A percentile compares a stretch with the other conserved stretches of the same genome.
Evolutionary conservation across 2,113 vertebrate species (phyloP).

Genomic region (Hippocampus comes): DNA sequence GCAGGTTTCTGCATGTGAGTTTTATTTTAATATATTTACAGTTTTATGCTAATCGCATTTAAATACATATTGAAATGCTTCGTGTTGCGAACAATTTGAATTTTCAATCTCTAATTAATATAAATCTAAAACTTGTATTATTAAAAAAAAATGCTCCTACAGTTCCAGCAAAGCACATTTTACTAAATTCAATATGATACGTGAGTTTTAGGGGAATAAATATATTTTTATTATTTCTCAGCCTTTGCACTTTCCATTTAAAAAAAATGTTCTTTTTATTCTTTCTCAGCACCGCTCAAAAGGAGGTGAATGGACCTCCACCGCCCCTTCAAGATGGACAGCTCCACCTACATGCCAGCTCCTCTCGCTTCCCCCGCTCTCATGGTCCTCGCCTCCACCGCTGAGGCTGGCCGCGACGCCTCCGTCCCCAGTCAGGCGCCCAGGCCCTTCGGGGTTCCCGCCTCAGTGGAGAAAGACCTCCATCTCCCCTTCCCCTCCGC

Average conservation of each 20-base stretch:
- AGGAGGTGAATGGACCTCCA: constrained; percentile 92
- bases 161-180: constrained; percentile 23
- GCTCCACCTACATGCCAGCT: constrained; percentile 92
- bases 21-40: too few relatives aligned
- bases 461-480: constrained; percentile 92
- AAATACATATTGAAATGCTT: constrained; percentile 12
- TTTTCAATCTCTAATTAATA: too few relatives aligned
- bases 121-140: not conserved
- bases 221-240: not conserved
- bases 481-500: constrained; percentile 95
- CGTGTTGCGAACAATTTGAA: constrained; percentile 34
- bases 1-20: constrained; percentile 11
- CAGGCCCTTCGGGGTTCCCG: constrained; percentile 88
- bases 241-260: not conserved
- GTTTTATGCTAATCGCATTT: too few relatives aligned
- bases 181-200: constrained; percentile 8
- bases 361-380: constrained; percentile 92
- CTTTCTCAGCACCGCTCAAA: constrained; percentile 50
- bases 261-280: not conserved
- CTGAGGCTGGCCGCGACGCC: constrained; percentile 90
- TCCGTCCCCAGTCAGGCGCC: constrained; percentile 93
- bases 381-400: constrained; percentile 96
- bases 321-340: constrained; percentile 99
- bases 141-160: constrained; percentile 21
- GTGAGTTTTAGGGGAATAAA: not conserved